These are phyloP conservation scores for Acleris emargana DNA, from an alignment of 2,888 invertebrate species.

Conservation along the genomic window DNA sequence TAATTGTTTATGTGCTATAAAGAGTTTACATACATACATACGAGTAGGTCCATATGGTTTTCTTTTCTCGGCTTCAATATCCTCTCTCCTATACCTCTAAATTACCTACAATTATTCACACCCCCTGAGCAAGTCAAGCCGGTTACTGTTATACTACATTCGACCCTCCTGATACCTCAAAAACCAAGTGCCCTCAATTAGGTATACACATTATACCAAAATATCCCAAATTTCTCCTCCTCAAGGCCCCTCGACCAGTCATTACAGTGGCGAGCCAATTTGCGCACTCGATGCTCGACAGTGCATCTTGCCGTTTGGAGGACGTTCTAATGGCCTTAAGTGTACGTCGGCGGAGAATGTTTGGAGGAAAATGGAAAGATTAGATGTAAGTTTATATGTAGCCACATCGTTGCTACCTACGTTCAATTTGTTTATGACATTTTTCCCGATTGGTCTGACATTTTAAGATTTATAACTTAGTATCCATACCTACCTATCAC, in stretches of 20 bases:
- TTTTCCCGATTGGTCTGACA: too few species aligned
- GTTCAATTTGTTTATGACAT: too few species aligned
- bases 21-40: too few species aligned
- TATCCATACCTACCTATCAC: too few species aligned
- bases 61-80: too few species aligned
- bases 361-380: conserved; percentile 4
- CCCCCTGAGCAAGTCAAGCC: background rate
- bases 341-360: conserved; percentile 2
- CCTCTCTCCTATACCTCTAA: too few species aligned
- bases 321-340: conserved; percentile 16
- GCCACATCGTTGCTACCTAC: background rate
- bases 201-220: conserved; percentile 2
- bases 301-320: conserved; percentile 12
- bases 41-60: too few species aligned
- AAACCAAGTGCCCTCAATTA: background rate
- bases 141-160: too few species aligned
- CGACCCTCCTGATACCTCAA: background rate
- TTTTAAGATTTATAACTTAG: too few species aligned
- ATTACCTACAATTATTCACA: too few species aligned
- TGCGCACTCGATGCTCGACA: conserved; percentile 7
- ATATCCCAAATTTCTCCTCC: conserved; percentile 4
- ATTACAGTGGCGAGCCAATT: conserved; percentile 20
- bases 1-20: too few species aligned
- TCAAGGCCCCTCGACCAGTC: conserved; percentile 9
- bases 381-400: background rate